Percentiles rank a stretch among this genome's conserved stretches.
These are phyloP conservation scores for Fringilla coelebs DNA, from an alignment of 2,797 vertebrate species.

Conservation along the genomic window DNA sequence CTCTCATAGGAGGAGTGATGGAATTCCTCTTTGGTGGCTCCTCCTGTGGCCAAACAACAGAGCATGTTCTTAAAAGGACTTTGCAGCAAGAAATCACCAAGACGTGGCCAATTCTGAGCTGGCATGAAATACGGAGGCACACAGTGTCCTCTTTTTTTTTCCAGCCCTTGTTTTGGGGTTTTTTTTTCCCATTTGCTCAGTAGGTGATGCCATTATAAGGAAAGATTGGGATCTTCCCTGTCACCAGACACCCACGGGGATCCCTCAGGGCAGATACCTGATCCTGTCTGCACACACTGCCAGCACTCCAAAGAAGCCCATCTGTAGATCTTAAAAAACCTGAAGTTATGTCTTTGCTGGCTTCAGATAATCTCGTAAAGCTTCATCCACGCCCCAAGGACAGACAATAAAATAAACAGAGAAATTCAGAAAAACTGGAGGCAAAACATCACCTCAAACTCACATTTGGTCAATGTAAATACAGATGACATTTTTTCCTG, in stretches of 20 bases:
- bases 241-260: neutral
- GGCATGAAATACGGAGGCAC: neutral
- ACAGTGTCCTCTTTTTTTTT: neutral
- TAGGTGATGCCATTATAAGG: neutral
- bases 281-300: neutral
- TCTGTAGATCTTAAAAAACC: neutral
- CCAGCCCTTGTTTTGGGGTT: neutral
- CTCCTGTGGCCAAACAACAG: fast-evolving
- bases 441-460: neutral
- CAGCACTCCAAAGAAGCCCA: neutral
- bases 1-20: fast-evolving
- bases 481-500: neutral
- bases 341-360: neutral
- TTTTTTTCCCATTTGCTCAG: neutral
- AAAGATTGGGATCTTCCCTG: neutral
- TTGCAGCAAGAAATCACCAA: neutral
- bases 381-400: neutral
- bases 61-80: fast-evolving
- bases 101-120: fast-evolving
- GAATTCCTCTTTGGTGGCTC: neutral
- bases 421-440: conserved; percentile 30
- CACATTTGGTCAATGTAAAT: neutral
- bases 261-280: neutral
- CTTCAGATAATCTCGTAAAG: neutral
- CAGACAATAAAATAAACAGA: neutral